Conservation (phyloP, 2,888 invertebrate genomes). For the Drosophila acutilabella region DNA sequence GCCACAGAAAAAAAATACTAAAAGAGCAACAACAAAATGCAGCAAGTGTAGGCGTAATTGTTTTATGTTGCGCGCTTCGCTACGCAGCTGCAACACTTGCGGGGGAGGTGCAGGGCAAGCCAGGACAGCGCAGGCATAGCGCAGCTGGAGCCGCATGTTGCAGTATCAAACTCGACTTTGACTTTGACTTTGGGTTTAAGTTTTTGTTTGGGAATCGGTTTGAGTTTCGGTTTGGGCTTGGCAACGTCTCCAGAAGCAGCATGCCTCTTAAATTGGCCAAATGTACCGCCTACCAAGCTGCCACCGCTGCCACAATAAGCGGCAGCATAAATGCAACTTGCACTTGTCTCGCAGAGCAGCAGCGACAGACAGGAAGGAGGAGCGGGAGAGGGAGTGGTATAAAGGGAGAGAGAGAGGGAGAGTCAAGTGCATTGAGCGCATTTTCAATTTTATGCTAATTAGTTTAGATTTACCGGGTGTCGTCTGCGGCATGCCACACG, state of each 20-base stretch:
- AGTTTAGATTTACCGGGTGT: constrained; percentile 70
- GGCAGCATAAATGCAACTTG: constrained; percentile 41
- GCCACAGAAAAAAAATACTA: not conserved
- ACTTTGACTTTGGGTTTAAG: constrained; percentile 15
- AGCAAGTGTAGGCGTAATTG: constrained; percentile 84
- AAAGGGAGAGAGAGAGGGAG: constrained; percentile 17
- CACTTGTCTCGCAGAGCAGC: constrained; percentile 50
- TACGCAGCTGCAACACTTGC: constrained; percentile 39
- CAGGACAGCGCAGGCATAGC: not conserved
- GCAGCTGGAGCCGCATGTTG: constrained; percentile 25
- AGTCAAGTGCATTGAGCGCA: constrained; percentile 69
- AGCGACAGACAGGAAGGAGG: not conserved
- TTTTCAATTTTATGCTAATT: constrained; percentile 85
- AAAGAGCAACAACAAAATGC: constrained; percentile 16
- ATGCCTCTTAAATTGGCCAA: constrained; percentile 70
- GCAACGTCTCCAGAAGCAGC: constrained; percentile 59
- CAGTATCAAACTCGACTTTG: constrained; percentile 23
- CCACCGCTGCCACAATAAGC: constrained; percentile 34
- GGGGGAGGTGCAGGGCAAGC: not conserved
- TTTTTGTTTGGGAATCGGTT: constrained; percentile 30
- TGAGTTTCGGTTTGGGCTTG: constrained; percentile 24
- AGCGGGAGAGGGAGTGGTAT: too few species aligned
- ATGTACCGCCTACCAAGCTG: constrained; percentile 57
- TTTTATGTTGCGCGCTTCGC: constrained; percentile 83
- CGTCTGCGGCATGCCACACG: constrained; percentile 24